Percentiles rank a stretch among this genome's conserved stretches.
phyloP scores from a whole-genome alignment of 2,888 invertebrate species.

The Drosophila incognita region DNA sequence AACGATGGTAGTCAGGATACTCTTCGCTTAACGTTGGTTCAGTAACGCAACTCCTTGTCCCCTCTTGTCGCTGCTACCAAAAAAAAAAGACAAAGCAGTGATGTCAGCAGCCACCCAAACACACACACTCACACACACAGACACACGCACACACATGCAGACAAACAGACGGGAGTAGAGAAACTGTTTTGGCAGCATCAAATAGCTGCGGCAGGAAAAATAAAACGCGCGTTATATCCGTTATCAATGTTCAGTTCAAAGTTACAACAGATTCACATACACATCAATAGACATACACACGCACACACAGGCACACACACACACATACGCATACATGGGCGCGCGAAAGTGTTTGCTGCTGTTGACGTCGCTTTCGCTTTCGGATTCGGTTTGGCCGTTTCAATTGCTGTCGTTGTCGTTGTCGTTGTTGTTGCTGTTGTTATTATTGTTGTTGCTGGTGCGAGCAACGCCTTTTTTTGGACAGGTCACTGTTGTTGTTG shows the following conservation, averaged over 20 bases:
- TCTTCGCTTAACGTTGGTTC: constrained; percentile 18
- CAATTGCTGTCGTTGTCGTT: constrained; percentile 16
- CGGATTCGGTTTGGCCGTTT: constrained; percentile 31
- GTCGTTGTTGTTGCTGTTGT: constrained; percentile 28
- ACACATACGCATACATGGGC: constrained; percentile 23
- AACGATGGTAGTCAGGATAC: neutral
- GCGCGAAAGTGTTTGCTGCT: constrained; percentile 50
- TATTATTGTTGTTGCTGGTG: constrained; percentile 30
- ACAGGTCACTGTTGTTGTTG: constrained; percentile 20
- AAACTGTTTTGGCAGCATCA: constrained; percentile 46
- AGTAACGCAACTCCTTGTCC: constrained; percentile 18
- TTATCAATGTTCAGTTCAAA: constrained; percentile 47
- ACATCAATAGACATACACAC: constrained; percentile 12
- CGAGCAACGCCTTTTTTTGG: constrained; percentile 20
- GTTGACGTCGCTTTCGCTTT: constrained; percentile 65
- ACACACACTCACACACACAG: neutral
- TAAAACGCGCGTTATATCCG: constrained; percentile 67
- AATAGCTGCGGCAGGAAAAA: constrained; percentile 20
- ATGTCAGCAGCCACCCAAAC: constrained; percentile 48
- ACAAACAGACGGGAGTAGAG: constrained; percentile 17
- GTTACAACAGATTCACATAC: constrained; percentile 37
- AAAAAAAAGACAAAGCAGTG: constrained; percentile 39
- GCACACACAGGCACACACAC: neutral
- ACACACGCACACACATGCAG: neutral
- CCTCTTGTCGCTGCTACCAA: constrained; percentile 6